Conservation (phyloP, 37 sponge, comb jelly and placozoan genomes). For the Ephydatia muelleri region DNA sequence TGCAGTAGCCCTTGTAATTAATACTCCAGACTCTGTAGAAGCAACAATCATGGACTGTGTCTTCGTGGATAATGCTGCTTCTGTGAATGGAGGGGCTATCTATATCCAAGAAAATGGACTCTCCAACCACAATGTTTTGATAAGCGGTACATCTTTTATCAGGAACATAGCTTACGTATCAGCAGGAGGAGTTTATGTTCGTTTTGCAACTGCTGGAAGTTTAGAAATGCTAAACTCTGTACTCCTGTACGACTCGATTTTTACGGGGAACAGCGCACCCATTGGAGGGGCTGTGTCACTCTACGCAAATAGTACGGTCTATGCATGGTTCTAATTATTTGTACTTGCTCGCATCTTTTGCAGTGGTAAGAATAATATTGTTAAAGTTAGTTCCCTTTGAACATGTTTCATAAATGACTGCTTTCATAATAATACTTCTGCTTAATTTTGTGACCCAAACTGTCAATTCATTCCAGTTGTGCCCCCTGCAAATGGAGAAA, state of each 20-base stretch:
- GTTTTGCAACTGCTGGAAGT: constrained; percentile 12
- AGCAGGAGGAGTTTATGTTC: constrained; percentile 26
- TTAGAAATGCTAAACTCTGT: not conserved
- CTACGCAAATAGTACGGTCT: constrained; percentile 9
- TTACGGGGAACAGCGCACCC: constrained; percentile 8
- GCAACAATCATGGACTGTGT: not conserved
- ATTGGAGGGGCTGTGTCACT: constrained; percentile 42
- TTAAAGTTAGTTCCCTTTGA: not conserved
- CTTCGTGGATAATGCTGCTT: constrained; percentile 50
- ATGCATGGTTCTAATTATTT: not conserved
- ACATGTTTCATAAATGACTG: not conserved
- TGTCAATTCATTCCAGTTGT: not conserved
- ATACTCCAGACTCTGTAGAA: not conserved
- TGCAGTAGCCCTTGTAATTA: not conserved
- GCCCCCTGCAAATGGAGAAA: not conserved
- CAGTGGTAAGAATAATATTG: too few relatives aligned
- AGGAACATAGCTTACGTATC: constrained; percentile 10
- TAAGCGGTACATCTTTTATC: not conserved
- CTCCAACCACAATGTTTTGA: constrained; percentile 15
- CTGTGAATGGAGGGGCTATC: constrained; percentile 52
- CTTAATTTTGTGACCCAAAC: too few relatives aligned
- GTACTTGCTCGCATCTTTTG: not conserved
- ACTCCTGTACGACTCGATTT: constrained; percentile 6
- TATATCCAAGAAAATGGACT: constrained; percentile 6
- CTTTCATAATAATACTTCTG: too few relatives aligned